Evolutionary conservation across 2,797 vertebrate species (phyloP).

Genomic region (Ptychobarbus kaznakovi): DNA sequence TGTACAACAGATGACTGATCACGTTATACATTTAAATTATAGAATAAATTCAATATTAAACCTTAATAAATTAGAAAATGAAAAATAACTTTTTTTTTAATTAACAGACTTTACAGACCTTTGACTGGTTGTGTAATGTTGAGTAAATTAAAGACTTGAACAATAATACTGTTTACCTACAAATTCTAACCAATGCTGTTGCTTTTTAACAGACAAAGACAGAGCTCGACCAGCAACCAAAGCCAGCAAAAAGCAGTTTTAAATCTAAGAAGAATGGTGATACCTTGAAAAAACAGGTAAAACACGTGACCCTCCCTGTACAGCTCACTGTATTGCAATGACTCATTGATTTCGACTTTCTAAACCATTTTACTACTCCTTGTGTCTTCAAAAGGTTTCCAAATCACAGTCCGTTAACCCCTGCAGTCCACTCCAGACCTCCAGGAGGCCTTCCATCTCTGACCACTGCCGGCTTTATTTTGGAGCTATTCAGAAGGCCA

Average conservation of each 20-base stretch:
- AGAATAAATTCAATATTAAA: too few relatives aligned
- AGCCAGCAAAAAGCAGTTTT: constrained; percentile 53
- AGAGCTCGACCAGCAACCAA: constrained; percentile 73
- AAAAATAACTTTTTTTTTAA: background rate
- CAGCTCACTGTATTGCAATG: background rate
- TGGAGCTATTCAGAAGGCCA: constrained; percentile 89
- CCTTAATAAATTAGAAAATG: too few relatives aligned
- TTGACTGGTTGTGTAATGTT: too few relatives aligned
- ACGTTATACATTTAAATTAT: too few relatives aligned
- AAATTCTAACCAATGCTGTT: constrained; percentile 13
- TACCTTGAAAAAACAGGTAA: constrained; percentile 65
- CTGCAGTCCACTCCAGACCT: constrained; percentile 47
- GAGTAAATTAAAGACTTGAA: too few relatives aligned
- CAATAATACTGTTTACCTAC: too few relatives aligned
- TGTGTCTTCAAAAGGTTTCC: constrained; percentile 29
- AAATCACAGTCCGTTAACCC: constrained; percentile 17
- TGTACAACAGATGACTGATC: too few relatives aligned
- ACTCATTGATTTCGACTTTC: background rate
- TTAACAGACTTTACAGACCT: too few relatives aligned
- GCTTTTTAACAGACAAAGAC: constrained; percentile 73
- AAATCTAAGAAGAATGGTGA: constrained; percentile 56
- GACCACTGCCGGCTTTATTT: constrained; percentile 92
- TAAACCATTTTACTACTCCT: background rate
- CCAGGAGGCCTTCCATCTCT: constrained; percentile 60
- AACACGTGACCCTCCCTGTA: background rate